These are phyloP conservation scores for Chiroxiphia lanceolata DNA, from an alignment of 2,797 vertebrate genomes.

Conservation along the genomic window DNA sequence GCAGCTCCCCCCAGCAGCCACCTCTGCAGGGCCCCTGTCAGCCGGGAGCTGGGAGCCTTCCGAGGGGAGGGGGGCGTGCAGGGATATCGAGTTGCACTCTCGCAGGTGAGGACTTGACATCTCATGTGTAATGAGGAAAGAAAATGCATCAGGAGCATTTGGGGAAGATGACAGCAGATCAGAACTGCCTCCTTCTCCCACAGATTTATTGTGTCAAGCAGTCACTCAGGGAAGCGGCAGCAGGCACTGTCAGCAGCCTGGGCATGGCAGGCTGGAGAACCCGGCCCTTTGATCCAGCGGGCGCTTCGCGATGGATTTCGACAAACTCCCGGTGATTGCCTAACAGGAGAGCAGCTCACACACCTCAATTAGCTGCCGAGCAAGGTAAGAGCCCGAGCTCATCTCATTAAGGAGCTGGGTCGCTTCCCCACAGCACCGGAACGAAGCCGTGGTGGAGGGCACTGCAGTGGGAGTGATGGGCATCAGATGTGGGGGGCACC, in stretches of 20 bases:
- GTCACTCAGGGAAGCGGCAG: slow-evolving; percentile 50
- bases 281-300: slow-evolving; percentile 50
- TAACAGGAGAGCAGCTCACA: neutral
- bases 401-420: neutral
- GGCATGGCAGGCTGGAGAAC: slow-evolving; percentile 4
- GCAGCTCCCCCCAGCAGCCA: neutral
- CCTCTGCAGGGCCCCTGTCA: neutral
- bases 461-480: fast-evolving
- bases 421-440: neutral
- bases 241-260: neutral
- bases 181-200: slow-evolving; percentile 62
- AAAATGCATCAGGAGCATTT: slow-evolving; percentile 66
- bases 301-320: slow-evolving; percentile 8
- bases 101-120: slow-evolving; percentile 50
- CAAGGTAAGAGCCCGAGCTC: neutral
- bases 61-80: neutral
- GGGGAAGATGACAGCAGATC: slow-evolving; percentile 67
- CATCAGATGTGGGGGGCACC: neutral
- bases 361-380: slow-evolving; percentile 38
- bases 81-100: slow-evolving; percentile 4
- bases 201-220: slow-evolving; percentile 66
- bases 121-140: slow-evolving; percentile 63
- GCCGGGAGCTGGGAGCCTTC: neutral
- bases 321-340: neutral
- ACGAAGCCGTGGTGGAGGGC: fast-evolving